These are phyloP conservation scores for Drosophila orena DNA, from an alignment of 1,140 invertebrate species.

Conservation along the genomic window DNA sequence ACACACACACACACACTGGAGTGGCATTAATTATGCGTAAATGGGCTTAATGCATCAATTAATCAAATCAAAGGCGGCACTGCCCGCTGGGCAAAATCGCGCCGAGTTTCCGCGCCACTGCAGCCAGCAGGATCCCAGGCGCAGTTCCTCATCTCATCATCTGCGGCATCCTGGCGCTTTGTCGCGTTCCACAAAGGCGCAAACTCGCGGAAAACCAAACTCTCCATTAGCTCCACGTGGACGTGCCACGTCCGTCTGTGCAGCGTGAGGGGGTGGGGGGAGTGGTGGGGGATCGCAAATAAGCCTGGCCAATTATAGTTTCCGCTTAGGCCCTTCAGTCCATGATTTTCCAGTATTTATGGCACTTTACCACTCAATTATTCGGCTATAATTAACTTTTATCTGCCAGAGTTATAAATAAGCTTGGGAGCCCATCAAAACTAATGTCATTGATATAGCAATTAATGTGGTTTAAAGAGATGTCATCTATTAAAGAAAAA, in stretches of 20 bases:
- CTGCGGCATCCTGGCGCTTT: slow-evolving; percentile 43
- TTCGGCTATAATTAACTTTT: background rate
- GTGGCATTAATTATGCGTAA: slow-evolving; percentile 79
- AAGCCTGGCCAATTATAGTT: slow-evolving; percentile 9
- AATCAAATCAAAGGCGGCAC: slow-evolving; percentile 76
- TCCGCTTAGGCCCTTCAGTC: background rate
- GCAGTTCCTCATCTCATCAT: slow-evolving; percentile 11
- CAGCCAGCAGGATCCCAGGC: slow-evolving; percentile 21
- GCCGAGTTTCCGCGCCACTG: background rate
- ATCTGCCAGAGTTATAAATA: too few relatives aligned
- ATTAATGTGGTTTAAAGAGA: too few relatives aligned
- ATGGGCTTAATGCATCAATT: slow-evolving; percentile 82
- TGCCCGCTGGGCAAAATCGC: slow-evolving; percentile 28
- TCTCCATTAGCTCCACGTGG: slow-evolving; percentile 22
- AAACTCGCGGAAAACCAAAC: slow-evolving; percentile 55
- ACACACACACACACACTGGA: slow-evolving; percentile 66
- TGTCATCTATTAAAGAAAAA: too few relatives aligned
- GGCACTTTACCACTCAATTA: background rate
- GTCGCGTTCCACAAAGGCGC: slow-evolving; percentile 72
- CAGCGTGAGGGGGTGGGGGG: background rate
- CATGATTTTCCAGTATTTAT: background rate
- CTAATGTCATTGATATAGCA: too few relatives aligned
- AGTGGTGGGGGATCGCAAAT: background rate
- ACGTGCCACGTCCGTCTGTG: background rate
- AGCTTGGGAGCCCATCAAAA: too few relatives aligned